Conservation (phyloP, 37 sponge, comb jelly and placozoan species). For the Ephydatia muelleri region DNA sequence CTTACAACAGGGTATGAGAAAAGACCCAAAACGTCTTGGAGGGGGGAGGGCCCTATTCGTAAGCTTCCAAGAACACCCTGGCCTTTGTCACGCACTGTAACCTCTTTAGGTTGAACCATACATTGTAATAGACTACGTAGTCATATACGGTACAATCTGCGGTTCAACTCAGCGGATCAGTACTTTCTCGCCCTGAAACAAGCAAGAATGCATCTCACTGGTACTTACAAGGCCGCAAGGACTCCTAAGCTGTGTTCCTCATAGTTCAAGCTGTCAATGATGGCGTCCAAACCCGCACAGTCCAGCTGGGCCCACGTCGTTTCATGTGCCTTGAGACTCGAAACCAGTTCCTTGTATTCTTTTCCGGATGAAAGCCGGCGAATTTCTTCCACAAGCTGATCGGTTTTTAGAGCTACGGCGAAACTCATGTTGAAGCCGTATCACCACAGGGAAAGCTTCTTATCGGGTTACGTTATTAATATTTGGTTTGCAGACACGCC, state of each 20-base stretch:
- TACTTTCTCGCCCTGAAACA: too few relatives aligned
- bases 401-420: slow-evolving; percentile 28
- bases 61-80: too few relatives aligned
- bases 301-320: slow-evolving; percentile 22
- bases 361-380: slow-evolving; percentile 20
- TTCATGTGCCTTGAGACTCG: slow-evolving; percentile 17
- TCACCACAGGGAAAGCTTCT: neutral
- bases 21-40: too few relatives aligned
- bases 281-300: slow-evolving; percentile 38
- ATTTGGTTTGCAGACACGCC: neutral
- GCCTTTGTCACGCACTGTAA: too few relatives aligned
- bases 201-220: too few relatives aligned
- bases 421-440: neutral
- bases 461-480: neutral
- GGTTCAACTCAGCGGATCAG: too few relatives aligned
- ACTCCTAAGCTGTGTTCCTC: slow-evolving; percentile 50
- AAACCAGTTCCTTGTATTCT: slow-evolving; percentile 24
- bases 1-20: too few relatives aligned
- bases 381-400: slow-evolving; percentile 54
- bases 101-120: too few relatives aligned
- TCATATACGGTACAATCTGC: too few relatives aligned
- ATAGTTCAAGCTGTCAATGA: slow-evolving; percentile 38
- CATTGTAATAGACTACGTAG: too few relatives aligned
- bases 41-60: too few relatives aligned
- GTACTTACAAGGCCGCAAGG: slow-evolving; percentile 56